Conservation (phyloP, 2,797 vertebrate species). For the Acridotheres tristis region DNA sequence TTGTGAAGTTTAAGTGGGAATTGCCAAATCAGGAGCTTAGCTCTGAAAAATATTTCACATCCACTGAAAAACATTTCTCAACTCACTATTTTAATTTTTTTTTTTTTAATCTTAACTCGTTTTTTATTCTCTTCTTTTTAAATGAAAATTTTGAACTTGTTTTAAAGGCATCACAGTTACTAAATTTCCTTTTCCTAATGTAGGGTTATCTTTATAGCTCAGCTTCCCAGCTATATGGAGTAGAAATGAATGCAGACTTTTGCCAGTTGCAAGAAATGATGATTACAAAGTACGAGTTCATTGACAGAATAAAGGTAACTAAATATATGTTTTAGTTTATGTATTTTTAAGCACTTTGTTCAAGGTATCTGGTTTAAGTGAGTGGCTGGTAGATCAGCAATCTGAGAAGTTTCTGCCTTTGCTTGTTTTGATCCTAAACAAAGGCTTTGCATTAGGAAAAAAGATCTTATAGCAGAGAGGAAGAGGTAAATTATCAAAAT, state of each 20-base stretch:
- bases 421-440: neutral
- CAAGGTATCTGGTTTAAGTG: neutral
- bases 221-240: constrained; percentile 82
- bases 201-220: constrained; percentile 91
- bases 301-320: constrained; percentile 87
- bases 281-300: constrained; percentile 85
- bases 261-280: constrained; percentile 86
- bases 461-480: neutral
- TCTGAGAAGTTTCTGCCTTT: neutral
- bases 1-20: neutral
- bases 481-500: neutral
- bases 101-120: neutral
- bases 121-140: neutral
- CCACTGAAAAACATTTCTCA: neutral
- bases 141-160: neutral
- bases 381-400: neutral
- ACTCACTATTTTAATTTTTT: neutral
- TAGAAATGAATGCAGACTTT: constrained; percentile 92
- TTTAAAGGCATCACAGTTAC: constrained; percentile 1
- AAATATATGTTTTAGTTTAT: neutral
- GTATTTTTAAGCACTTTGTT: neutral
- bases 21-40: neutral
- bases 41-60: neutral
- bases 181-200: constrained; percentile 60
- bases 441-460: neutral